Conservation (phyloP, 1,140 invertebrate species). For the Antheraea mylitta region DNA sequence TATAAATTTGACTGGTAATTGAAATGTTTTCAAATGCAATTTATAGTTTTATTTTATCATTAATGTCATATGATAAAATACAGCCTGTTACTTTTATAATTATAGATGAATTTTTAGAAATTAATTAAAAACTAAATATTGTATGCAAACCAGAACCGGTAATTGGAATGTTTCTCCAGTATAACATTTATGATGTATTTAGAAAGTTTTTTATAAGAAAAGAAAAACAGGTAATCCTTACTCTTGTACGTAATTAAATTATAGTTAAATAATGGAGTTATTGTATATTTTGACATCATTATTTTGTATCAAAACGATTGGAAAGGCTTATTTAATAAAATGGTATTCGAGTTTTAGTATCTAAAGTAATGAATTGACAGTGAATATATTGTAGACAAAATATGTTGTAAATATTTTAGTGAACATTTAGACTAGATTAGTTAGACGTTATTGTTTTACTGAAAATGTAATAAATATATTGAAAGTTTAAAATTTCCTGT, state of each 20-base stretch:
- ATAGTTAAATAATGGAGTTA: constrained; percentile 24
- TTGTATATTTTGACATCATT: constrained; percentile 57
- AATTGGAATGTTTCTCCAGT: too few relatives aligned
- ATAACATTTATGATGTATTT: too few relatives aligned
- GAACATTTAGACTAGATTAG: constrained; percentile 41
- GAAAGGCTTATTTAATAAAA: background rate
- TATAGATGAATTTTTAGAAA: constrained; percentile 13
- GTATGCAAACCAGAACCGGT: too few relatives aligned
- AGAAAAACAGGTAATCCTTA: constrained; percentile 3
- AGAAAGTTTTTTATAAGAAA: too few relatives aligned
- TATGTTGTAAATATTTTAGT: constrained; percentile 58
- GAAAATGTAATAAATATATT: constrained; percentile 70
- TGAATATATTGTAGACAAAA: background rate
- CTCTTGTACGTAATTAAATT: constrained; percentile 51
- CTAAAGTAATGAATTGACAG: background rate
- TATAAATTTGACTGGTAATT: too few relatives aligned
- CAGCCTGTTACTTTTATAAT: background rate
- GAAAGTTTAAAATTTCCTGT: constrained; percentile 56
- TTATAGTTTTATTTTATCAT: too few relatives aligned
- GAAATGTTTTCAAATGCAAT: too few relatives aligned
- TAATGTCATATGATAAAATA: too few relatives aligned
- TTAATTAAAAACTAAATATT: too few relatives aligned
- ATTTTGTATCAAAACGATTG: background rate
- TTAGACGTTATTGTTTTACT: constrained; percentile 67
- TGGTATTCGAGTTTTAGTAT: background rate